Percentiles rank a stretch among this genome's conserved stretches.
Conservation (phyloP, 2,888 invertebrate species). For the Adineta ricciae region DNA sequence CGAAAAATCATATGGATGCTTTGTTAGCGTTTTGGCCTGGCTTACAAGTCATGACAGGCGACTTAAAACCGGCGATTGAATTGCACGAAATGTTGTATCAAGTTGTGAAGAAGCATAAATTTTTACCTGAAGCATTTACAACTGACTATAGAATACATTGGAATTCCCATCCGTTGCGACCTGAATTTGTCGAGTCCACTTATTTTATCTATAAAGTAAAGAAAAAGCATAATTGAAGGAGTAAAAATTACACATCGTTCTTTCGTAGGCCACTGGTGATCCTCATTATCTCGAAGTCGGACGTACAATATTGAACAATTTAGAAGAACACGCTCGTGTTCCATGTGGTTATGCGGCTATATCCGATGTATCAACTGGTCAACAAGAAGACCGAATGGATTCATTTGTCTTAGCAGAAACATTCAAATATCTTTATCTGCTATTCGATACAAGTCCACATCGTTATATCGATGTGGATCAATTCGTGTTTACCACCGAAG, state of each 20-base stretch:
- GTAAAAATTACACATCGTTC: background rate
- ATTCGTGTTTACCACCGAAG: conserved; percentile 61
- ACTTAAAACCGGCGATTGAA: conserved; percentile 91
- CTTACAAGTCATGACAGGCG: conserved; percentile 72
- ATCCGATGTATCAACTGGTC: conserved; percentile 79
- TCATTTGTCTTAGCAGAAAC: conserved; percentile 94
- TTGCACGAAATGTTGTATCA: conserved; percentile 97
- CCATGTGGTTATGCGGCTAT: conserved; percentile 92
- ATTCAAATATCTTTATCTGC: conserved; percentile 84
- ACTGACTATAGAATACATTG: conserved; percentile 95
- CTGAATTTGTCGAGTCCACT: conserved; percentile 93
- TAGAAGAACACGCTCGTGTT: conserved; percentile 82
- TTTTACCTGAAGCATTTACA: conserved; percentile 95
- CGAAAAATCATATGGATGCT: conserved; percentile 92
- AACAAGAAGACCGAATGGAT: conserved; percentile 90
- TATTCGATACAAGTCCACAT: conserved; percentile 79
- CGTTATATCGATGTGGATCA: conserved; percentile 54
- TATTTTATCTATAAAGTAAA: conserved; percentile 75
- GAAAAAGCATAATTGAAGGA: background rate
- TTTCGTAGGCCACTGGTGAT: conserved; percentile 69
- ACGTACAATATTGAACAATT: conserved; percentile 70
- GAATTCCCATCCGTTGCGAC: conserved; percentile 90
- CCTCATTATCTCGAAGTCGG: conserved; percentile 88
- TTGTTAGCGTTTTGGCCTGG: conserved; percentile 96
- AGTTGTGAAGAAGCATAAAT: conserved; percentile 94